A percentile compares a stretch with the other conserved stretches of the same genome.
Evolutionary conservation across 2,113 vertebrate genomes (phyloP).

Genomic region (Corythornis vintsioides): DNA sequence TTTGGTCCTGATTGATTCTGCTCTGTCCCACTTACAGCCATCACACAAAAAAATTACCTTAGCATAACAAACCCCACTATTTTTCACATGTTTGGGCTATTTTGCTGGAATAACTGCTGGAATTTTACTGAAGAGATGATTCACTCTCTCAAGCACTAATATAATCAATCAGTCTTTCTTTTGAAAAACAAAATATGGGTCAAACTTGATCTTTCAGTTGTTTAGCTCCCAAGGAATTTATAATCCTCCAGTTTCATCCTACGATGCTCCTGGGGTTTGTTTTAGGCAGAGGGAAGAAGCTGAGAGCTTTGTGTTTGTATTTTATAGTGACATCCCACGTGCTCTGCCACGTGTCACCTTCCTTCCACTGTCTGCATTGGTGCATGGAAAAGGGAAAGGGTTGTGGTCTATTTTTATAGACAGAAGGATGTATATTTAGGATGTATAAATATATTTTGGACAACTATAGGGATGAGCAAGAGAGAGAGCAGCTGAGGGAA

Average conservation of each 20-base stretch:
- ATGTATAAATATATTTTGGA: neutral
- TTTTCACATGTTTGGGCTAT: neutral
- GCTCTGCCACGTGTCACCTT: neutral
- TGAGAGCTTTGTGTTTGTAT: neutral
- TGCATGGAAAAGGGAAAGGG: neutral
- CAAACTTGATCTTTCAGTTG: neutral
- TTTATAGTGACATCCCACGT: neutral
- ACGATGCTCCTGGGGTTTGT: neutral
- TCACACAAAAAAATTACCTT: neutral
- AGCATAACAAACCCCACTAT: fast-evolving
- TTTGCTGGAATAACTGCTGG: neutral
- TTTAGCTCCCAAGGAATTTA: neutral
- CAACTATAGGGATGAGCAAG: neutral
- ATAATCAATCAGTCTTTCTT: neutral
- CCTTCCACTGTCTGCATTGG: neutral
- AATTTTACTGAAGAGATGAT: neutral
- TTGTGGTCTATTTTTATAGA: neutral
- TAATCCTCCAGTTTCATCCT: neutral
- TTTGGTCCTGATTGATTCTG: neutral
- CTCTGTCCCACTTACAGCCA: neutral
- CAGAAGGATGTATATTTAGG: neutral
- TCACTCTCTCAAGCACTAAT: neutral
- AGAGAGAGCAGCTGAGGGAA: neutral
- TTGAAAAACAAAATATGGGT: neutral
- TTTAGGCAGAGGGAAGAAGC: neutral